Conservation (phyloP, 2,797 vertebrate species). For the Psittacula derbiana region DNA sequence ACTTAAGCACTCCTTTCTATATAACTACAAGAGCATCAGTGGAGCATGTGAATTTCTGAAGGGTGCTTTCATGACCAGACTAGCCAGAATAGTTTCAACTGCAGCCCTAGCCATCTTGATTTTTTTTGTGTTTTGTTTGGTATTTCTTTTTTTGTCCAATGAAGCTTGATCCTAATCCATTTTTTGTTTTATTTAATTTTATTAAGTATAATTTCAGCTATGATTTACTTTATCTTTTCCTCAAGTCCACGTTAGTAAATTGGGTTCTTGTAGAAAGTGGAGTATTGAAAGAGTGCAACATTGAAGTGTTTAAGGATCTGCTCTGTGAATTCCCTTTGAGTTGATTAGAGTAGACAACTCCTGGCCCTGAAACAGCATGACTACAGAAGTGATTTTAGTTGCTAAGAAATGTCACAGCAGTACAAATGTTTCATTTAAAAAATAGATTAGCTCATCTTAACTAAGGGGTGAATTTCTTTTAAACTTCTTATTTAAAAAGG, state of each 20-base stretch:
- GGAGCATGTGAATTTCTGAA: background rate
- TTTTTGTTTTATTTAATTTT: background rate
- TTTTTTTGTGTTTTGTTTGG: background rate
- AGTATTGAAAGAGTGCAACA: background rate
- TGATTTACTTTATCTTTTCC: background rate
- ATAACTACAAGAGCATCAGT: background rate
- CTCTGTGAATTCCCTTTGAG: conserved; percentile 1
- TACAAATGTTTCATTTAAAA: background rate
- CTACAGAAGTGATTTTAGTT: background rate
- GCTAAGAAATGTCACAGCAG: conserved; percentile 7
- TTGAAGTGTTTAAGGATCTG: background rate
- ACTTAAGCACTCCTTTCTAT: background rate
- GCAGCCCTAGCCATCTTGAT: background rate
- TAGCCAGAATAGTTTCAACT: background rate
- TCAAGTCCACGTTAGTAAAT: background rate
- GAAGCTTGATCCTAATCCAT: background rate
- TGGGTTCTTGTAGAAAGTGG: background rate
- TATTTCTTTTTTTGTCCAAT: background rate
- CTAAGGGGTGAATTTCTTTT: background rate
- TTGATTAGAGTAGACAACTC: conserved; percentile 24
- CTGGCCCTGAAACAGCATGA: background rate
- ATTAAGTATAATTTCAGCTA: background rate
- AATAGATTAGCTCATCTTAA: background rate
- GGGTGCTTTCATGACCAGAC: background rate
- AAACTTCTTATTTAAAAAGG: background rate